Evolutionary conservation across 2,113 vertebrate species (phyloP), one percentile per base, ranked within the genome.

Genomic region (Dicaeum eximium): DNA sequence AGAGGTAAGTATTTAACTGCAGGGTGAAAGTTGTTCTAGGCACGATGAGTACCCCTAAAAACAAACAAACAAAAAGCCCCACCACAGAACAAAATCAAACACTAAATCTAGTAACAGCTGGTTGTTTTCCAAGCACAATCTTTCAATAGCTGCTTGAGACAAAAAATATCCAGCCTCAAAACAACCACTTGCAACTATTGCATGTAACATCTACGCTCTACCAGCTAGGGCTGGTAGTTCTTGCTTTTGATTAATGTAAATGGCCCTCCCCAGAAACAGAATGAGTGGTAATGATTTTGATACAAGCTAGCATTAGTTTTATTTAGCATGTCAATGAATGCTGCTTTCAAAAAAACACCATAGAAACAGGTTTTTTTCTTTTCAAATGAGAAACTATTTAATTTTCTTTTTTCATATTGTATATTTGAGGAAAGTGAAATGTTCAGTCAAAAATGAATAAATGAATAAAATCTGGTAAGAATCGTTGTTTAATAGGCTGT

Each of bases 1-100:
- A 61, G 80, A 86, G 65, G 51, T 44, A 90, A 86, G 61, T 93
- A 79, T 94, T 96, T 96, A 94, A 91, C 77, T 70, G 77, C 66
- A 80, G 28, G n/a, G 51, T 95, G 40, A 51, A 79, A 86, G 35
- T 95, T 96, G 74, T 92, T 97, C 61, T 45, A 88, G 69, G 42
- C 67, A 33, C 25, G 24, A 86, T 71, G 38, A 80, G 15, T 92
- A 40, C 10, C 15, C 25, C 50, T 37, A 40, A 88, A 51, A 58
- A 11, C 62, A 77, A 48, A 35, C 21, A 15, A 71, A 45, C 15
- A 25, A 27, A 27, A 47, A 53, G 7, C 47, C 12, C 19, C 73
- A 61, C 37, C 40, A 4, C 35, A 91, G 58, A 94, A 88, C 45
- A 38, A 88, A 94, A 90, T 9, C 58, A 86, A 82, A 77, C 51